Evolutionary conservation across 2,113 vertebrate species (phyloP).

Genomic region (Menura novaehollandiae): DNA sequence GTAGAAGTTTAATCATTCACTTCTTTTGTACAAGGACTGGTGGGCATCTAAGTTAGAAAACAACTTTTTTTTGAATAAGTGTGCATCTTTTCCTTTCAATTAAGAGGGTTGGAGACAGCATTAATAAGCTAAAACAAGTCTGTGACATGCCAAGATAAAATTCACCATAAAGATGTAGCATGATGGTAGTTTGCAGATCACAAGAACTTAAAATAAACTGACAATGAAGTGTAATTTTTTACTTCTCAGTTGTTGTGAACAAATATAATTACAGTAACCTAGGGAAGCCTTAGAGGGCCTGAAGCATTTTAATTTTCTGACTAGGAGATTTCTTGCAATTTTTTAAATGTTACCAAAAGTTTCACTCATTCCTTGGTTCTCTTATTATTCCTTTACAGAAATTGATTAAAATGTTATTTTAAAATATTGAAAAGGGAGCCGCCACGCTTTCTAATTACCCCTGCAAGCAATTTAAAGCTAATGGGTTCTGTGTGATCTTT

Average conservation of each 20-base stretch:
- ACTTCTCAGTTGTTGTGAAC: neutral
- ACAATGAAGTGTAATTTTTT: neutral
- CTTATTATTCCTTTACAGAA: neutral
- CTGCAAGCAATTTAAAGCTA: conserved; percentile 27
- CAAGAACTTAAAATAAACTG: neutral
- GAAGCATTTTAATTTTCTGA: neutral
- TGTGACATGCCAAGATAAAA: neutral
- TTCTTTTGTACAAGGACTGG: neutral
- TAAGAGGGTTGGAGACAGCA: neutral
- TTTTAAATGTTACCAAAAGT: neutral
- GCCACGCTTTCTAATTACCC: conserved; percentile 16
- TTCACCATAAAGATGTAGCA: neutral
- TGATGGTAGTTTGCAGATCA: neutral
- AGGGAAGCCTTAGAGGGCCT: neutral
- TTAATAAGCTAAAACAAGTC: neutral
- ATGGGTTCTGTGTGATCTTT: neutral
- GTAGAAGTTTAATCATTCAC: neutral
- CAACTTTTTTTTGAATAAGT: neutral
- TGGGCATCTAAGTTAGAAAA: neutral
- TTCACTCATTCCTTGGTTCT: neutral
- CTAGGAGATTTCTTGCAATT: neutral
- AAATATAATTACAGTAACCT: neutral
- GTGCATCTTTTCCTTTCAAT: neutral
- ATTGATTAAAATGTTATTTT: neutral
- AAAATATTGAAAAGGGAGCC: neutral